phyloP scores from a whole-genome alignment of 2,888 invertebrate genomes.

The Leucophora obtusa region DNA sequence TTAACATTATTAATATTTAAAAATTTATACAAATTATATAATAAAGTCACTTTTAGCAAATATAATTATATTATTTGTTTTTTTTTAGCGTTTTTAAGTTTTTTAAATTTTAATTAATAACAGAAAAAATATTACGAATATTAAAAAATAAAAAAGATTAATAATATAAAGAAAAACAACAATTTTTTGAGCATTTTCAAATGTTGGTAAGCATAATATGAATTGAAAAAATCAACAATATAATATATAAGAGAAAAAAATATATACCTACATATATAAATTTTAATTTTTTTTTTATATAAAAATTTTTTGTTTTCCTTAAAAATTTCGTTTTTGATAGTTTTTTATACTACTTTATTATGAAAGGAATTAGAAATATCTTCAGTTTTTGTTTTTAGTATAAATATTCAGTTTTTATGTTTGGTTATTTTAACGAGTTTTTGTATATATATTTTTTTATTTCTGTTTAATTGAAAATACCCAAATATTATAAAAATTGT shows the following conservation, averaged over 20 bases:
- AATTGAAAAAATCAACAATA: slow-evolving; percentile 45
- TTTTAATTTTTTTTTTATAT: slow-evolving; percentile 33
- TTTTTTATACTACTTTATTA: slow-evolving; percentile 24
- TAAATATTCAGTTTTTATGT: not conserved
- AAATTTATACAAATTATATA: slow-evolving; percentile 51
- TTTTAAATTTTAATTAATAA: slow-evolving; percentile 39
- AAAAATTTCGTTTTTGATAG: slow-evolving; percentile 30
- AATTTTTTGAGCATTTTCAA: slow-evolving; percentile 61
- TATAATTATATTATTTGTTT: slow-evolving; percentile 46
- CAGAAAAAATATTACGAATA: slow-evolving; percentile 39
- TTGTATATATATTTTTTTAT: slow-evolving; percentile 25
- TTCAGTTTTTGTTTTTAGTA: slow-evolving; percentile 17
- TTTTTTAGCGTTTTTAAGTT: slow-evolving; percentile 11
- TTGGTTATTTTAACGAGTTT: slow-evolving; percentile 6
- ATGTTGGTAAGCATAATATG: slow-evolving; percentile 39
- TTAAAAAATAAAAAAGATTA: slow-evolving; percentile 34
- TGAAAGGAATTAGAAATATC: not conserved
- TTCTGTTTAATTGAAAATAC: slow-evolving; percentile 62
- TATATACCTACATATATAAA: too few species aligned
- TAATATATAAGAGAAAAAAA: slow-evolving; percentile 20
- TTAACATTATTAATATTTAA: slow-evolving; percentile 17
- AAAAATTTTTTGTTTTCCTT: slow-evolving; percentile 38
- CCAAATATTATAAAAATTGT: slow-evolving; percentile 51
- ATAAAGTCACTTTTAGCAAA: slow-evolving; percentile 61
- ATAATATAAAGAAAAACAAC: slow-evolving; percentile 48